Evolutionary conservation across 2,888 invertebrate genomes (phyloP).

Genomic region (Cantharis rustica): DNA sequence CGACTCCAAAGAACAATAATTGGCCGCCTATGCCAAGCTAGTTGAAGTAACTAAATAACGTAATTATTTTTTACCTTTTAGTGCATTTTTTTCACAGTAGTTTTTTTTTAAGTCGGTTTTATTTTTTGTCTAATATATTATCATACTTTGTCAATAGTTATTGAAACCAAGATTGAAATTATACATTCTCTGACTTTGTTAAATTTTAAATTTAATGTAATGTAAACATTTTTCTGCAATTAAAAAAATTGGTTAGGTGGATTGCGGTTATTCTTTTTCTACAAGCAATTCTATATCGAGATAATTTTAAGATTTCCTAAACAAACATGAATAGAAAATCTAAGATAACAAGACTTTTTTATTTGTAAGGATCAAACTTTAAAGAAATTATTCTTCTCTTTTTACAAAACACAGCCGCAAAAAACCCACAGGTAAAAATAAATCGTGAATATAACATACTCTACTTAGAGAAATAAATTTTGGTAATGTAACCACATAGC

Average conservation of each 20-base stretch:
- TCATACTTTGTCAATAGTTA: too few relatives aligned
- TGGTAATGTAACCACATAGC: background rate
- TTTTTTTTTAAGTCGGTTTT: too few relatives aligned
- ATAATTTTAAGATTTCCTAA: background rate
- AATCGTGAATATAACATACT: background rate
- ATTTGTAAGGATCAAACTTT: background rate
- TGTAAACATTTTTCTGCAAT: too few relatives aligned
- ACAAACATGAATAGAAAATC: background rate
- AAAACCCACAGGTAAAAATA: background rate
- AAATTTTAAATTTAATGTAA: too few relatives aligned
- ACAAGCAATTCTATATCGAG: background rate
- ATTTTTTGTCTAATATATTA: too few relatives aligned
- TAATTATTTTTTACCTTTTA: too few relatives aligned
- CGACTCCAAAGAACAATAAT: too few relatives aligned
- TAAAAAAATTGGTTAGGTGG: background rate
- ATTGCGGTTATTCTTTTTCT: background rate
- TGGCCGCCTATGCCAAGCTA: too few relatives aligned
- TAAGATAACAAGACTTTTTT: background rate
- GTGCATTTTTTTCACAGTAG: too few relatives aligned
- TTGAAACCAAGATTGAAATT: too few relatives aligned
- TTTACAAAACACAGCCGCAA: background rate
- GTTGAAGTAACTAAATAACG: too few relatives aligned
- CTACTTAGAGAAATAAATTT: background rate
- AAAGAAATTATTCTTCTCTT: background rate
- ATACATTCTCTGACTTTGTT: too few relatives aligned